Percentiles rank a stretch among this genome's conserved stretches.
phyloP scores from a whole-genome alignment of 2,113 vertebrate genomes.

The Cyrtonyx montezumae region DNA sequence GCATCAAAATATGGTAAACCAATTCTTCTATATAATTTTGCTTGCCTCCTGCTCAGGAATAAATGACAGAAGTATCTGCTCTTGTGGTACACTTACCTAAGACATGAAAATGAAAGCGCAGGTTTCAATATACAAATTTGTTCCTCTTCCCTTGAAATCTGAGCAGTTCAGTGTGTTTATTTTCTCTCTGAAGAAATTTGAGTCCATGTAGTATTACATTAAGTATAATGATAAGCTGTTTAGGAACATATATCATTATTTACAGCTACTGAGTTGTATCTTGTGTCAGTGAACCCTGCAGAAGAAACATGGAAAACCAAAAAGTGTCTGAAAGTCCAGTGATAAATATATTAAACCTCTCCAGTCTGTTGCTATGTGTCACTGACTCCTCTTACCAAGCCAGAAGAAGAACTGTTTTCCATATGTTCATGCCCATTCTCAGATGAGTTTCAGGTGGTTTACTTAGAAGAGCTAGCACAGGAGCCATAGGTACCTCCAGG shows the following conservation, averaged over 20 bases:
- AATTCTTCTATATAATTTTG: not conserved
- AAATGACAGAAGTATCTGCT: not conserved
- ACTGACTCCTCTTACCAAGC: not conserved
- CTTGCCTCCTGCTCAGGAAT: not conserved
- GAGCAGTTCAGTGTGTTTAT: not conserved
- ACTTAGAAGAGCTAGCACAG: not conserved
- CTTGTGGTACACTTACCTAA: not conserved
- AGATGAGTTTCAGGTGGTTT: not conserved
- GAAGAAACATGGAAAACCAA: not conserved
- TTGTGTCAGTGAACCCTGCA: not conserved
- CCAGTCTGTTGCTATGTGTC: accelerated
- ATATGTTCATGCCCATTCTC: accelerated
- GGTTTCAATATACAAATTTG: not conserved
- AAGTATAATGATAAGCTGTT: not conserved
- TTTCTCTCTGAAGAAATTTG: not conserved
- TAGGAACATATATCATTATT: not conserved
- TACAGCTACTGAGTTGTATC: not conserved
- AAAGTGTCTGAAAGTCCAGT: not conserved
- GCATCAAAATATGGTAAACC: not conserved
- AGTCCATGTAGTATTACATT: not conserved
- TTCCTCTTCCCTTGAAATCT: not conserved
- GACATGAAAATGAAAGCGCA: not conserved
- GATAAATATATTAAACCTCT: not conserved
- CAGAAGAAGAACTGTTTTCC: not conserved
- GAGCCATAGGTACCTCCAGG: accelerated